Base-by-base conservation (phyloP, 2,797 vertebrate genomes). In the Euphonia xanthogaster region DNA sequence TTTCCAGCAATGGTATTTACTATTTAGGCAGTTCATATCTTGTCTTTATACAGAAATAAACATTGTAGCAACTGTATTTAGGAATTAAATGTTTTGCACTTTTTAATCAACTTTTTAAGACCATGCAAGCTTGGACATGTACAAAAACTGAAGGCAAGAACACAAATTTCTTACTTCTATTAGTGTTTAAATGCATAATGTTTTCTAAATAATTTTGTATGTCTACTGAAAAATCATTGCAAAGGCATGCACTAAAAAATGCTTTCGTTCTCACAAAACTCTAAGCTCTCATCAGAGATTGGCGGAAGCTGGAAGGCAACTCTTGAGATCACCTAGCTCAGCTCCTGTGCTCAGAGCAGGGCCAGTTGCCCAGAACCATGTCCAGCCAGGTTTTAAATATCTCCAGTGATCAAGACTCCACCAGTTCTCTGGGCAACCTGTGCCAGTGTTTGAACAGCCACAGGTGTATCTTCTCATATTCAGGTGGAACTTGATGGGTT, bases 91-190 rank as follows among this genome's bases (percentile, higher is more conserved):
- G 15, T 50, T 88, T 93, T 95, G 23, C 67, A 92, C 54, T 67
- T 80, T 73, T 75, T 90, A 97, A 94, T 84, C 93, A 94, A 85
- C 53, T 61, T 92, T 77, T 90, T 42, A 91, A 76, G 71, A 95
- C 5, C 3, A 4, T 2, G 16, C 45, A 76, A 55, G 66, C 53
- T 91, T 86, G 44, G 24, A 58, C 44, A 80, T 33, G 37, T 75
- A 71, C 61, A 76, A 90, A 94, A 94, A 85, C 8, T 14, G 39
- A 86, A 92, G 25, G 27, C 10, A 62, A 75, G 30, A 60, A 42
- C 25, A 61, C 4, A 63, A 37, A 62, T 50, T 48, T 74, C 24
- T 66, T 63, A 28, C 42, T 47, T 18, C 28, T 76, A 37, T n/a
- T 60, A 67, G 25, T 75, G 18, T 51, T 48, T 40, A 65, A 78